Percentiles rank a stretch among this genome's conserved stretches.
These are phyloP conservation scores for Nannospalax galili DNA, from an alignment of 2,113 vertebrate species.

Conservation along the genomic window DNA sequence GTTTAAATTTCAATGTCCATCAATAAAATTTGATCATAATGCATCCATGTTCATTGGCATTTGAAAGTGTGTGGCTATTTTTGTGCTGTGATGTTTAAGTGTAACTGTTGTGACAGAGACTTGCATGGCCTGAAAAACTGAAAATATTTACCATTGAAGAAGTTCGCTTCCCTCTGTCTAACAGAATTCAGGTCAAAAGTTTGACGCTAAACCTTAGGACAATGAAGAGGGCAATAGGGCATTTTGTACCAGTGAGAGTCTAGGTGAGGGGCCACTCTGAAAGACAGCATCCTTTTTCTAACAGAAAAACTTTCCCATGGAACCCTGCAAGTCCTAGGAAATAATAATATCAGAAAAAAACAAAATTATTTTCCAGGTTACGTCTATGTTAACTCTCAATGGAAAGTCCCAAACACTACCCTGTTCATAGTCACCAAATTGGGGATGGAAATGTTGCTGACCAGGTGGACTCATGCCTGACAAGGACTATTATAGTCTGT, in stretches of 20 bases:
- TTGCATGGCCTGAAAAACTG: neutral
- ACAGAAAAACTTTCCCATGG: neutral
- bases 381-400: too few species aligned
- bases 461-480: too few species aligned
- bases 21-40: neutral
- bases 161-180: neutral
- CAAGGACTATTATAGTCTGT: too few species aligned
- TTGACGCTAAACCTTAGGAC: neutral
- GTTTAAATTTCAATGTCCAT: neutral
- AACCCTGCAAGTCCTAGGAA: neutral
- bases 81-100: neutral
- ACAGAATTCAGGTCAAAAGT: neutral
- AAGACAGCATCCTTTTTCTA: neutral
- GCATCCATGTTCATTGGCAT: neutral
- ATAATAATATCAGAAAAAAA: neutral
- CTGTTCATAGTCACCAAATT: too few species aligned
- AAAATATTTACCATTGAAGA: constrained; percentile 7
- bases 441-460: too few species aligned
- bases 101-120: neutral
- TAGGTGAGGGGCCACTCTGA: neutral
- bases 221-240: neutral
- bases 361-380: too few species aligned
- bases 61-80: neutral
- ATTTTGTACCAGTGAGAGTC: neutral
- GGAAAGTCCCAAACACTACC: too few species aligned